Conservation (phyloP, 92 coral and sea anemone genomes). For the Porites evermanni region DNA sequence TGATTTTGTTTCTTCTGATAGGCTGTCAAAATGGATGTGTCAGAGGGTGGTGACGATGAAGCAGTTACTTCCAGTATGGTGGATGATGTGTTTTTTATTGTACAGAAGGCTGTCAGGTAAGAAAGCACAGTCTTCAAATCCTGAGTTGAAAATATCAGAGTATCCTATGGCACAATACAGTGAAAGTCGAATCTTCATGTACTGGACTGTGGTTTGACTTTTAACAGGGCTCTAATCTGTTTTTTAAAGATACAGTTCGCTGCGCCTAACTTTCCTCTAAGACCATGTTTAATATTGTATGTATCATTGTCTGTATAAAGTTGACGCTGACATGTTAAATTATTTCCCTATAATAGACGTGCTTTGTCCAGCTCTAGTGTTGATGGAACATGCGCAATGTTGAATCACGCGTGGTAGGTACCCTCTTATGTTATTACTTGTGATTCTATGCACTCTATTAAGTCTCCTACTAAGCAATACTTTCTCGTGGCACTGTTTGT, state of each 20-base stretch:
- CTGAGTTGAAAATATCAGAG: neutral
- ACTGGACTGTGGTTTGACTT: too few relatives aligned
- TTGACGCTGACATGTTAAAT: too few relatives aligned
- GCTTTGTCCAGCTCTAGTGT: conserved; percentile 94
- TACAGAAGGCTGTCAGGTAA: conserved; percentile 93
- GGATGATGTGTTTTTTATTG: conserved; percentile 97
- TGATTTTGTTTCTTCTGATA: neutral
- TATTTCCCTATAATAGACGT: conserved; percentile 53
- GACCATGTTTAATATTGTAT: too few relatives aligned
- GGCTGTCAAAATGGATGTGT: conserved; percentile 93
- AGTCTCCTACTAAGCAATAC: neutral
- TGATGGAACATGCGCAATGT: conserved; percentile 99
- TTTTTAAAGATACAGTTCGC: too few relatives aligned
- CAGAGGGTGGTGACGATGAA: conserved; percentile 86
- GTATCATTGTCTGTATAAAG: too few relatives aligned
- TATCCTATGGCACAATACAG: too few relatives aligned
- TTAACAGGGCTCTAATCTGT: too few relatives aligned
- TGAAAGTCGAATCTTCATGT: too few relatives aligned
- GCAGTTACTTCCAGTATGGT: conserved; percentile 99
- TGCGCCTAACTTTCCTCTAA: too few relatives aligned
- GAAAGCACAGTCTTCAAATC: neutral
- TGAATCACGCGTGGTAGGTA: conserved; percentile 93
- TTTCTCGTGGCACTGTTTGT: neutral
- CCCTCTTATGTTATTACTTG: too few relatives aligned
- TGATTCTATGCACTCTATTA: neutral